Evolutionary conservation across 2,888 invertebrate species (phyloP), one percentile per base, ranked within the genome.

Genomic region (Volucella inflata): DNA sequence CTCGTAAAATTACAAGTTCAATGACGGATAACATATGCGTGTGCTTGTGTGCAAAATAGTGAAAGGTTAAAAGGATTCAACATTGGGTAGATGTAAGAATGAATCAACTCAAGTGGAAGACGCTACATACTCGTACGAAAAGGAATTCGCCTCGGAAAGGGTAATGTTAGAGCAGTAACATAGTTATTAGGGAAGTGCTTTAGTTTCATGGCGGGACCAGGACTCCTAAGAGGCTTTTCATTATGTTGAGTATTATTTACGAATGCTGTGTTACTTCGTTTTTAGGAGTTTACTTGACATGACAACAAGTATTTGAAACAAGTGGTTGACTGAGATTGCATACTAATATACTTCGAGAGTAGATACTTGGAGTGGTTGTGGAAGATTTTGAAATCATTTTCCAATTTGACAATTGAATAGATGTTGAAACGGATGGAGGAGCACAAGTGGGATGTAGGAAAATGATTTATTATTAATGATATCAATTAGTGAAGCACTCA

Each of bases 11-110:
- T 78, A 70, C 74, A 82, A 78, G 74, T 68, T 83, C 78, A 78
- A 83, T 83, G 83, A 74, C 68, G 74, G 57, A 78, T 74, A 83
- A 74, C 83, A 83, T 72, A 78, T 74, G 71, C 71, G 59, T 60
- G 60, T 42, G 53, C 62, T 68, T 74, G 76, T 76, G 59, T 60
- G 53, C 30, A 48, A 44, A 72, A 44, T 17, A 60, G 60, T 50
- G 17, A 17, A 53, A 64, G 78, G 83, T 78, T 74, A 57, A 78
- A 83, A 74, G 62, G 78, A 78, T 83, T 72, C 80, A 48, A 17
- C 67, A 67, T 62, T 48, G 50, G 40, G 42, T 17, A 51, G 51
- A 60, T 67, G 55, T 68, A 55, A 60, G 44, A 60, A 51, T 42
- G 50, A 76, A 51, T 67, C 76, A 38, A 67, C 16, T 59, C 53